Evolutionary conservation across 53 echinoderm and acorn worm species (phyloP), one percentile per base, ranked within the genome.

Genomic region (Apostichopus leukothele): DNA sequence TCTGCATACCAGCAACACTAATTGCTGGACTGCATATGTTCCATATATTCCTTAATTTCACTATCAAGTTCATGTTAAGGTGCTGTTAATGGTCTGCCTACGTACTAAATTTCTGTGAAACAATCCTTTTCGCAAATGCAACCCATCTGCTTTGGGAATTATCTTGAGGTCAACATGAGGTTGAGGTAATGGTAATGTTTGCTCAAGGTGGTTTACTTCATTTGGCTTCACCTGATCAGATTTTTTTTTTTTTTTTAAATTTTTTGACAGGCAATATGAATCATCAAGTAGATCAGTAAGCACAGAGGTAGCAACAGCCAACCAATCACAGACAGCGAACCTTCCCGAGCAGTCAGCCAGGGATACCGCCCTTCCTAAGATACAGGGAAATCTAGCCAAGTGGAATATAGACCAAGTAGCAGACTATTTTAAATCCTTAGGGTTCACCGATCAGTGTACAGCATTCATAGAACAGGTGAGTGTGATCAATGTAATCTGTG

Each of bases 321-420:
- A 91, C 90, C 93, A 91, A 78, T 92, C 95, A 5, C 88, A 88
- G 53, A 79, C 91, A 9, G 96, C 96, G 60, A 93, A 93, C 91
- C 90, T 96, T 73, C 96, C 96, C 6, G 92, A 93, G 52, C 96
- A 96, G 61, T 96, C 95, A 0, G 95, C 96, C 21, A 66, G 91
- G n/a, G 67, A 90, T 9, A 78, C 90, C 7, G 74, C 13, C 86
- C 60, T 77, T 54, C 87, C 85, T 9, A 76, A 91, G 74, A 81
- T 86, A 54, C 81, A 89, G 7, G 89, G 84, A 20, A 75, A 93
- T 54, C 96, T 94, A 13, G 90, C 90, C 16, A 77, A 77, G n/a
- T 99, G 99, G 99, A 86, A 91, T 67, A 92, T 96, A 27, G 92
- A 94, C 21, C 92, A 96, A 51, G 99, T 99, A 71, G 93, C 91